Percentiles rank a stretch among this genome's conserved stretches.
Conservation (phyloP, 2,888 invertebrate genomes). For the Copidosoma aretas region DNA sequence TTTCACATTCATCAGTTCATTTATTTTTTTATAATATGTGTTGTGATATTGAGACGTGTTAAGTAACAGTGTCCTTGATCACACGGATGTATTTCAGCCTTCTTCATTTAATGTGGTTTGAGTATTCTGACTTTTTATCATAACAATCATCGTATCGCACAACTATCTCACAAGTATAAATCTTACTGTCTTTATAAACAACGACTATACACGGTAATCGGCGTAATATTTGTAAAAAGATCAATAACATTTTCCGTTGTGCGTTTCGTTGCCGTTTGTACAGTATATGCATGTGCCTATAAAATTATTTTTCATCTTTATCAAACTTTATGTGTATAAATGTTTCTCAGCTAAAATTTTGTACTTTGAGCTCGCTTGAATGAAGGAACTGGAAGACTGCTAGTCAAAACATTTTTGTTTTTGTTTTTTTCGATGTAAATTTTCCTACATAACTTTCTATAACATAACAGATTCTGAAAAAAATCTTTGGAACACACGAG, state of each 20-base stretch:
- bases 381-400: conserved; percentile 21
- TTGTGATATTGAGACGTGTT: conserved; percentile 16
- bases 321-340: conserved; percentile 10
- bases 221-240: conserved; percentile 17
- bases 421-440: conserved; percentile 4
- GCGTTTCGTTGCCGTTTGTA: conserved; percentile 15
- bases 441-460: too few species aligned
- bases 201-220: background rate
- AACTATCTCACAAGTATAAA: conserved; percentile 17
- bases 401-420: background rate
- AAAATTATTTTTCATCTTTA: conserved; percentile 15
- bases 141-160: conserved; percentile 8
- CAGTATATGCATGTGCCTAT: conserved; percentile 5
- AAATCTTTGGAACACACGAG: conserved; percentile 30
- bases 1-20: conserved; percentile 28
- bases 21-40: background rate
- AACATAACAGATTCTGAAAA: background rate
- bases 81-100: conserved; percentile 24
- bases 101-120: conserved; percentile 9
- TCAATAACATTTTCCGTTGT: conserved; percentile 13
- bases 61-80: conserved; percentile 21
- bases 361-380: conserved; percentile 17
- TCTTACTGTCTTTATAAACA: background rate
- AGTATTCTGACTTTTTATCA: conserved; percentile 12
- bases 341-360: conserved; percentile 14